Base-by-base conservation (phyloP, 2,888 invertebrate species). In the Drosophila meridionalis region DNA sequence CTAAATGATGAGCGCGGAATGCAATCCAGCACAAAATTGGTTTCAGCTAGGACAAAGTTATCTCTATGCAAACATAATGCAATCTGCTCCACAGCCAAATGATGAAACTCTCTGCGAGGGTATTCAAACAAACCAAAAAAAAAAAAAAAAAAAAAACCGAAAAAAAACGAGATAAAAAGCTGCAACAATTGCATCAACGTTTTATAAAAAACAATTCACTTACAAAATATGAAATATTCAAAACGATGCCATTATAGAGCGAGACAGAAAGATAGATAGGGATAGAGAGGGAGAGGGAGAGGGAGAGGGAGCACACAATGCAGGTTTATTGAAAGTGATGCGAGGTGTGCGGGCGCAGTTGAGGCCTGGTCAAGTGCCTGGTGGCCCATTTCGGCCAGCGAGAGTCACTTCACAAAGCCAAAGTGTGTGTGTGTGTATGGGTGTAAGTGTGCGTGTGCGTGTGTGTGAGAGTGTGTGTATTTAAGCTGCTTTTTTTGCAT, bases 401-500 rank as follows among this genome's bases (percentile, higher is more conserved):
- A 57, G 74, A 56, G 42, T 56, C 55, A 47, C 71, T 57, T 62
- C 42, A 77, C n/a, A 34, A 53, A 55, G 34, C 36, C 28, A 30
- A 40, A 34, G 14, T 34, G 40, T 42, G 20, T 47, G 14, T 38
- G 38, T 55, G 14, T 38, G 48, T 34, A 40, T 42, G 36, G 26
- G 38, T n/a, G 53, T 11, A 56, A 28, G 62, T 32, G 63, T 48
- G 38, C 40, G 40, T 28, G 12, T 52, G 30, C 20, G 20, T 20
- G 62, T 32, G 63, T 48, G 38, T 45, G 40, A 20, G 12, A 47
- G 30, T 36, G 43, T 56, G 47, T 58, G 45, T 36, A 9, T 57
- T 5, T 28, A 20, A 26, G 30, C 40, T 40, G 47, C 9, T 52
- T 52, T 65, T 73, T 83, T 84, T 82, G 73, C 79, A 83, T 84